These are phyloP conservation scores for Emmelina monodactyla DNA, from an alignment of 2,888 invertebrate genomes.

Conservation along the genomic window DNA sequence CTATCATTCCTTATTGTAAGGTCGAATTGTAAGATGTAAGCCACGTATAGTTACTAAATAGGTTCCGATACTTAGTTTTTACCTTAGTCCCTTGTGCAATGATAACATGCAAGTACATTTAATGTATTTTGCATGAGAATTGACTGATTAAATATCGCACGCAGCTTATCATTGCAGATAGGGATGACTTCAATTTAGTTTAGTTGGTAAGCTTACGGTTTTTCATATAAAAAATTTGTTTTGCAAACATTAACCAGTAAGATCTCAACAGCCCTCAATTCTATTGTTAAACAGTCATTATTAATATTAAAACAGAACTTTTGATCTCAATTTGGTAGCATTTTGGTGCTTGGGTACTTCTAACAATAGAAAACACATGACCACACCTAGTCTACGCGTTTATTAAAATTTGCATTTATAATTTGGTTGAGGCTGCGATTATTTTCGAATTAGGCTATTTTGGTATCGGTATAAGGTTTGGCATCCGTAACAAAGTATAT, in stretches of 20 bases:
- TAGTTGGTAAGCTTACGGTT: background rate
- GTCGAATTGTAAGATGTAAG: slow-evolving; percentile 40
- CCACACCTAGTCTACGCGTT: slow-evolving; percentile 32
- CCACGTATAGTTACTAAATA: no score
- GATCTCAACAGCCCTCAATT: background rate
- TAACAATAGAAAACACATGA: slow-evolving; percentile 15
- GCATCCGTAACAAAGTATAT: slow-evolving; percentile 1
- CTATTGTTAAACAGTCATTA: no score
- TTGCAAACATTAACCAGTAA: background rate
- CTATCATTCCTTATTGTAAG: slow-evolving; percentile 46
- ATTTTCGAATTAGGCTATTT: background rate
- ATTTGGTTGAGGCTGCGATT: background rate
- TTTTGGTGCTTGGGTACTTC: slow-evolving; percentile 43
- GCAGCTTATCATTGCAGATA: no score
- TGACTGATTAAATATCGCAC: no score
- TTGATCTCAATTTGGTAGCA: no score
- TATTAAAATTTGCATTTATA: slow-evolving; percentile 12
- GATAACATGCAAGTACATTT: no score
- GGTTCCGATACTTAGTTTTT: no score
- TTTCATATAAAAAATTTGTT: background rate
- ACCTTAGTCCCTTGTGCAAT: no score
- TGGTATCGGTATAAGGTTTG: background rate
- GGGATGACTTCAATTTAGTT: background rate
- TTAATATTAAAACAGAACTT: no score
- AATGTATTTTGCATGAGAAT: no score